Evolutionary conservation across 2,888 invertebrate species (phyloP), one percentile per base, ranked within the genome.

Genomic region (Archaeoteleia sp.): DNA sequence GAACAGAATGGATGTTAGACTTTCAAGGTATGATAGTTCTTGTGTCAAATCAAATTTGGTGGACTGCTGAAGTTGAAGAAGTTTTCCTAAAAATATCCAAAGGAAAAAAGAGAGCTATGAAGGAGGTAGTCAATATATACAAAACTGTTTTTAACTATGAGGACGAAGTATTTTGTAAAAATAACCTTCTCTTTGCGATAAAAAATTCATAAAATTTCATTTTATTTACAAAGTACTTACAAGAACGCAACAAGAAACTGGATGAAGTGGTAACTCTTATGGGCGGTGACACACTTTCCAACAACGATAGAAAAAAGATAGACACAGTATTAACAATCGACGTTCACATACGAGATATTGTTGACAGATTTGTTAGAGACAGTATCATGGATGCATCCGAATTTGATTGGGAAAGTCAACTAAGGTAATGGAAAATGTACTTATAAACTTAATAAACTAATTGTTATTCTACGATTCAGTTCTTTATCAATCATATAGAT

Each of bases 1-100:
- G 96, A 81, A 91, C 92, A 1, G 91, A 94, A 15, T 97, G 96
- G 96, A 95, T 96, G 88, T 79, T 95, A 80, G 91, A 93, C 74
- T 96, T 94, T 86, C 93, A 93, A 82, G 96, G 96, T 45, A 95
- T 95, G 94, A 90, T 95, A 35, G 90, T 93, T 70, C 86, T 95
- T 10, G 94, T 92, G 0, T 93, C 94, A 0, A 95, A 95, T 87
- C 93, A 94, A 76, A 92, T 97, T 1, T 97, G 96, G 96, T 97
- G 96, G 96, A 97, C 96, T 0, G 95, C 95, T 4, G 96, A 97
- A 84, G 95, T 96, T 0, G 97, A 97, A 80, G 93, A 96, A 80
- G 94, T 95, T 0, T 96, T 97, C 82, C 85, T 82, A 2, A 91
- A 90, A 79, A 90, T 92, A 35, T 87, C 89, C 4, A 89, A 88